phyloP scores from a whole-genome alignment of 1,140 invertebrate genomes.

The Drosophila ercepeae region DNA sequence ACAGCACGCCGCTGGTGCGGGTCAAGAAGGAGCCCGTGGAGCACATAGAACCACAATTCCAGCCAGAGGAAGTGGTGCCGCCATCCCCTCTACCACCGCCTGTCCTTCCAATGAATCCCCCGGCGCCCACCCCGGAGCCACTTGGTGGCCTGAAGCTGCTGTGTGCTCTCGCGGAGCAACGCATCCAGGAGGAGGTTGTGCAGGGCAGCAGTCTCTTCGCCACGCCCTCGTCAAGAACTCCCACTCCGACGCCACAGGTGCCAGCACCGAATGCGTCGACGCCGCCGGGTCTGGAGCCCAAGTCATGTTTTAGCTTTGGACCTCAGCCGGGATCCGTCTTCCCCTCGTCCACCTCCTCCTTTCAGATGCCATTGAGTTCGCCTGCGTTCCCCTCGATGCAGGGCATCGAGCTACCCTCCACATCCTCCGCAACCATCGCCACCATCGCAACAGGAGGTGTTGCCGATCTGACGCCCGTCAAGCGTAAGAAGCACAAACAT shows the following conservation, averaged over 20 bases:
- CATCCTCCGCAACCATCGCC: constrained; percentile 21
- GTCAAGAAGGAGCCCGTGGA: constrained; percentile 82
- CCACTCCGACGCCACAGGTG: constrained; percentile 35
- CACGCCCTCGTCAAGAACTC: constrained; percentile 65
- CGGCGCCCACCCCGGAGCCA: constrained; percentile 74
- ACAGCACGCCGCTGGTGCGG: constrained; percentile 58
- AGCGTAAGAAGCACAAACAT: constrained; percentile 83
- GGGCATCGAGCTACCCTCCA: constrained; percentile 73
- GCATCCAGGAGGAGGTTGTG: constrained; percentile 89
- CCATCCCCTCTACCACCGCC: constrained; percentile 60
- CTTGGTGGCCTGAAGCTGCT: constrained; percentile 91
- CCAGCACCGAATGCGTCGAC: not conserved
- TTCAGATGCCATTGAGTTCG: constrained; percentile 50
- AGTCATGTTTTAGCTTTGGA: constrained; percentile 37
- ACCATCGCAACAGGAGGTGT: not conserved
- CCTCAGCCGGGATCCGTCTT: constrained; percentile 22
- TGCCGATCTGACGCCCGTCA: constrained; percentile 51
- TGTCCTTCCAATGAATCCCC: constrained; percentile 78
- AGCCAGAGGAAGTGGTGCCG: constrained; percentile 23
- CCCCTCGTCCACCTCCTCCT: constrained; percentile 34
- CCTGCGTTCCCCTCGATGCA: constrained; percentile 77
- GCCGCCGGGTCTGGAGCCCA: constrained; percentile 27
- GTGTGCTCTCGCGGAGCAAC: constrained; percentile 93
- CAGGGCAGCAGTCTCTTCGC: constrained; percentile 68
- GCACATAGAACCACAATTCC: constrained; percentile 53